Evolutionary conservation across 1,140 invertebrate species (phyloP).

Genomic region (Chironomus striatipennis): DNA sequence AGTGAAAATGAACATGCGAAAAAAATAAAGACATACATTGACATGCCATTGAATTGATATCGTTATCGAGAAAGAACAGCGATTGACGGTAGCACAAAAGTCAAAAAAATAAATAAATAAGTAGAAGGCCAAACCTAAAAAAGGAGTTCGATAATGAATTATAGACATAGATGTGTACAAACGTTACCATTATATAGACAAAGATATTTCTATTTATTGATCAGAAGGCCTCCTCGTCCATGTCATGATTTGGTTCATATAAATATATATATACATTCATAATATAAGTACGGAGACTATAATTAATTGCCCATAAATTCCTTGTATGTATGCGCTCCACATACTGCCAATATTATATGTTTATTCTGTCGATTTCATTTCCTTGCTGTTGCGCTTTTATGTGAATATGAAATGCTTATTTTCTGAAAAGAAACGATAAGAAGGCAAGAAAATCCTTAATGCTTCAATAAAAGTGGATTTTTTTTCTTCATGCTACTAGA

Average conservation of each 20-base stretch:
- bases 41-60: no score
- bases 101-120: no score
- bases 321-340: not conserved
- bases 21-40: no score
- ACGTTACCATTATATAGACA: not conserved
- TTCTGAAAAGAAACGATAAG: not conserved
- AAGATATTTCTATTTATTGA: not conserved
- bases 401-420: not conserved
- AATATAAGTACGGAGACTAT: not conserved
- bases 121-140: no score
- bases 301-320: slow-evolving; percentile 9
- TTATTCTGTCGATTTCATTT: not conserved
- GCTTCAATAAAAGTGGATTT: not conserved
- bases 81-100: no score
- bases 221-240: not conserved
- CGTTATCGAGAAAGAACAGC: no score
- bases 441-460: not conserved
- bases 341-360: slow-evolving; percentile 14
- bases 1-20: no score
- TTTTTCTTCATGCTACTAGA: not conserved
- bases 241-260: not conserved
- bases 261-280: not conserved
- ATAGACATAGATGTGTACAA: no score
- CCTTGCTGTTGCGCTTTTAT: slow-evolving; percentile 6
- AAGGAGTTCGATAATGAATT: no score